A percentile compares a stretch with the other conserved stretches of the same genome.
phyloP scores from a whole-genome alignment of 2,888 invertebrate species.

The Synanthedon formicaeformis region DNA sequence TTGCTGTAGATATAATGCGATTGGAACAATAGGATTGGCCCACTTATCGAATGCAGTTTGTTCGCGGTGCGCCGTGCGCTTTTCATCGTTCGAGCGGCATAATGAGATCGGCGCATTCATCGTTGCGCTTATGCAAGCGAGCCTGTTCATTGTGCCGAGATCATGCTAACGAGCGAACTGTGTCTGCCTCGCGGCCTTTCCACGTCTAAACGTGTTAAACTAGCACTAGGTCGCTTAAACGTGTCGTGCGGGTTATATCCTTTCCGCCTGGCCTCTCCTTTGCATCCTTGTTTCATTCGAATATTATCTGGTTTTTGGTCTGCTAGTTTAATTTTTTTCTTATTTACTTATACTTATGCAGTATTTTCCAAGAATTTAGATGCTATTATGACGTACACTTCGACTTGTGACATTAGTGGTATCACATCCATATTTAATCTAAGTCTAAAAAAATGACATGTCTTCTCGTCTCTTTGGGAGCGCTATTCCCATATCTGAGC shows the following conservation, averaged over 20 bases:
- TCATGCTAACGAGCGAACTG: conserved; percentile 22
- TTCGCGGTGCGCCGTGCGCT: conserved; percentile 26
- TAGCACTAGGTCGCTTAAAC: background rate
- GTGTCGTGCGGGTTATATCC: background rate
- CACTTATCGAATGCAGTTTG: conserved; percentile 35
- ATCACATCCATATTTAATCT: too few species aligned
- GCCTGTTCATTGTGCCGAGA: conserved; percentile 9
- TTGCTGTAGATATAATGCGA: conserved; percentile 1
- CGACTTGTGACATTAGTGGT: too few species aligned
- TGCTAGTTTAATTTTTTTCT: too few species aligned
- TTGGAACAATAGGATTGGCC: conserved; percentile 37
- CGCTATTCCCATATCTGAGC: too few species aligned
- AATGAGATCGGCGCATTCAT: conserved; percentile 44
- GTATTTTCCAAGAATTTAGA: too few species aligned
- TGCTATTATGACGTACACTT: too few species aligned
- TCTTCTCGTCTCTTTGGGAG: too few species aligned
- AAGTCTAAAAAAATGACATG: too few species aligned
- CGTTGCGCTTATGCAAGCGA: conserved; percentile 23
- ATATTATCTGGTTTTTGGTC: too few species aligned
- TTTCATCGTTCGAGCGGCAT: conserved; percentile 39
- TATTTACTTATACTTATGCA: too few species aligned
- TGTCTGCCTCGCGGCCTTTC: background rate
- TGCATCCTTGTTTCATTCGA: too few species aligned
- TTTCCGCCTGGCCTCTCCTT: background rate
- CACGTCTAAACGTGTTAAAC: background rate